Percentiles rank a stretch among this genome's conserved stretches.
Evolutionary conservation across 2,113 vertebrate species (phyloP).

Genomic region (Mionectes macconnelli): DNA sequence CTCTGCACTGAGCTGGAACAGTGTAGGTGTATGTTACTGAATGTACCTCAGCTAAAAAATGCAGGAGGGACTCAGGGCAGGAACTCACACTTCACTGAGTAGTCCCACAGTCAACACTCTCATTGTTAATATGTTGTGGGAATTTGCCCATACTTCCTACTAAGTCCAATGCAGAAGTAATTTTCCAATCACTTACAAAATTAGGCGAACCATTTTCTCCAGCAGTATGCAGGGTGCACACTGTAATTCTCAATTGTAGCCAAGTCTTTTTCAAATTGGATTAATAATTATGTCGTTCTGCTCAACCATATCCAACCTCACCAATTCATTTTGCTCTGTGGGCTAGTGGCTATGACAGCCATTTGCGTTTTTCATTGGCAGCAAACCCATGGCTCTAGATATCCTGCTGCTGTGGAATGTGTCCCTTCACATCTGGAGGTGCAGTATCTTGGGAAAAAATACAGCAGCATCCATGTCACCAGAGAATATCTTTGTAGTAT

Average conservation of each 20-base stretch:
- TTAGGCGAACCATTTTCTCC: neutral
- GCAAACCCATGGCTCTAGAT: neutral
- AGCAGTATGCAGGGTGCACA: neutral
- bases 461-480: neutral
- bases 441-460: neutral
- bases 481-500: neutral
- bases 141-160: neutral
- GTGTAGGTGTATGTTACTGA: neutral
- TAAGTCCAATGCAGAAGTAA: neutral
- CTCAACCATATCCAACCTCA: neutral
- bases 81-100: neutral
- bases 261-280: neutral
- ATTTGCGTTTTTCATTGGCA: neutral
- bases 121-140: neutral
- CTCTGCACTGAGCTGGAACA: neutral
- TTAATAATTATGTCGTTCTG: neutral
- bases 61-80: neutral
- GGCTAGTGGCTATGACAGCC: neutral
- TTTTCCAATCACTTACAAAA: neutral
- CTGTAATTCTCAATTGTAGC: neutral
- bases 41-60: neutral
- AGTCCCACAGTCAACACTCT: neutral
- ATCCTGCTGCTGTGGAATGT: neutral
- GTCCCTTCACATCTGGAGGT: neutral
- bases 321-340: neutral